Base-by-base conservation (phyloP, 2,797 vertebrate species). In the Enteromius anoplus region DNA sequence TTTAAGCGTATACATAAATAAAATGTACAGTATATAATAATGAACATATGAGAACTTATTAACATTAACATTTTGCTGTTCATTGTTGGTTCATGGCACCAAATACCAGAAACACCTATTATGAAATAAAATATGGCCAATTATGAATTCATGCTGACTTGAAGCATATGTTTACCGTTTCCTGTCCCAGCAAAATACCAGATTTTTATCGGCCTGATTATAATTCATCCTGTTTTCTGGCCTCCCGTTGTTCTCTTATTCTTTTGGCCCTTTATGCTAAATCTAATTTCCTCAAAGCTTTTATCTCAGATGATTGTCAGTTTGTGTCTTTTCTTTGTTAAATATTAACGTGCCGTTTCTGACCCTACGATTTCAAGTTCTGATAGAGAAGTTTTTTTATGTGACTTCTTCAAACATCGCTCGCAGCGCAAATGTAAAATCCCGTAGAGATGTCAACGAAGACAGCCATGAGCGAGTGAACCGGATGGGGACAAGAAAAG, bases 321-420 rank as follows among this genome's bases (percentile, higher is more conserved):
- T 71, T n/a, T 40, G 32, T 29, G 49, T 72, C 79, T 81, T 49
- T 47, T 23, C 53, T 34, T 19, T 26, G 58, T 73, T 45, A 64
- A 81, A 73, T 64, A 73, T 37, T 60, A 64, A 81, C 55, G 1
- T n/a, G 8, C 17, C 0, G 1, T n/a, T 51, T 81, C 42, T 65
- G 80, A 81, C 80, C 42, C 68, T 58, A 40, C 21, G 14, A 81
- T 58, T 70, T 81, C 19, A 11, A 80, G 23, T 45, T 78, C 80
- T 75, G 45, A 58, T 9, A 29, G 17, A n/a, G 37, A 65, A 82
- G 62, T 11, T 14, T 17, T 75, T 83, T 80, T 64, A 26, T 51
- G 42, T 81, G 29, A 23, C 32, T 70, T 51, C 34, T 71, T 32
- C 68, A 71, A 58, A 60, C 53, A 7, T 49, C 4, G 19, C 62